Conservation (phyloP, 2,888 invertebrate species). For the Abrostola triplasia region DNA sequence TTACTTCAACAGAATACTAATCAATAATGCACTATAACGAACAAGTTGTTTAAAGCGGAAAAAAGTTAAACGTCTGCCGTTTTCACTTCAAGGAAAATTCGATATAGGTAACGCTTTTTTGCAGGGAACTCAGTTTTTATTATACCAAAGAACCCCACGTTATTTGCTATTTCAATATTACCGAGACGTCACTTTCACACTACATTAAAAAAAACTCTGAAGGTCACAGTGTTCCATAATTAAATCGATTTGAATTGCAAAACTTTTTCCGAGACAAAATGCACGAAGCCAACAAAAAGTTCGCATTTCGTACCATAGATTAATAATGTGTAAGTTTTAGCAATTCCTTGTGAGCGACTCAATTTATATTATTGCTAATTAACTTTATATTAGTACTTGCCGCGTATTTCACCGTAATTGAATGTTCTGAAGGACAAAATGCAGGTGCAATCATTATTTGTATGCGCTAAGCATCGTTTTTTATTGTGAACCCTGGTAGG, state of each 20-base stretch:
- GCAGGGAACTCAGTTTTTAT: neutral
- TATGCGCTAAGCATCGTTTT: constrained; percentile 15
- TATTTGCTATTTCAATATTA: neutral
- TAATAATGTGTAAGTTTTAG: constrained; percentile 42
- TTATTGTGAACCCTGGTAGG: constrained; percentile 9
- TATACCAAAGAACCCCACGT: neutral
- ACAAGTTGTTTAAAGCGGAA: constrained; percentile 19
- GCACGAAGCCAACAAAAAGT: constrained; percentile 20
- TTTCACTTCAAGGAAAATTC: constrained; percentile 22
- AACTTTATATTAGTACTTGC: constrained; percentile 43
- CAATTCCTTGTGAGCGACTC: constrained; percentile 41
- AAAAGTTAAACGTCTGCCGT: constrained; percentile 28
- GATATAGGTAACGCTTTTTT: neutral
- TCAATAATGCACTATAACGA: constrained; percentile 12
- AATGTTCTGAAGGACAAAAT: constrained; percentile 47
- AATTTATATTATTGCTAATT: constrained; percentile 52
- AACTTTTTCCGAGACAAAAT: constrained; percentile 19
- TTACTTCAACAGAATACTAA: constrained; percentile 20
- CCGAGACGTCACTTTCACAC: neutral
- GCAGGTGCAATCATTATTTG: constrained; percentile 48
- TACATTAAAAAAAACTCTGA: neutral
- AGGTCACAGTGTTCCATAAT: constrained; percentile 20
- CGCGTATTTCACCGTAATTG: constrained; percentile 47
- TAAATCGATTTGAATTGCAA: constrained; percentile 25
- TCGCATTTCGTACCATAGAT: constrained; percentile 27